Percentiles rank a stretch among this genome's conserved stretches.
Conservation (phyloP, 2,888 invertebrate genomes). For the Podabrus alpinus region DNA sequence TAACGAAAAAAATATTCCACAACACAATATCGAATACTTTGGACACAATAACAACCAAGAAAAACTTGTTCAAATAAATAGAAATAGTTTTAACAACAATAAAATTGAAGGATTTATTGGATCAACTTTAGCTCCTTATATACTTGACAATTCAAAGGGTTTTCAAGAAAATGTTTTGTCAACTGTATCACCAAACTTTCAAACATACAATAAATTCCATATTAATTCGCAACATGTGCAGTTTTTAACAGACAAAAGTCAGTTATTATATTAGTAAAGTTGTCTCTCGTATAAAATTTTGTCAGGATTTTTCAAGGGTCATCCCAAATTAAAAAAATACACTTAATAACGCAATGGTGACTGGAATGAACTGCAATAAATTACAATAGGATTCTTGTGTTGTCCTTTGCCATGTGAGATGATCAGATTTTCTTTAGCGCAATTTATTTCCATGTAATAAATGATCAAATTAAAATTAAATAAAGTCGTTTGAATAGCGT, state of each 20-base stretch:
- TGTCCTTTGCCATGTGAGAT: too few relatives aligned
- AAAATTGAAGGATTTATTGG: constrained; percentile 38
- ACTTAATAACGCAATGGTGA: too few relatives aligned
- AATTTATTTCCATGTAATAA: too few relatives aligned
- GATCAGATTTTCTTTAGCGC: too few relatives aligned
- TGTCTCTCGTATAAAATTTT: not conserved
- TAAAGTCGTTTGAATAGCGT: too few relatives aligned
- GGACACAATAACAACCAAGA: constrained; percentile 18
- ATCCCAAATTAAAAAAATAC: not conserved
- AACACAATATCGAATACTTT: constrained; percentile 12
- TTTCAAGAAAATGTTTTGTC: constrained; percentile 32
- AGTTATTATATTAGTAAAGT: constrained; percentile 23
- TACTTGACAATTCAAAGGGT: constrained; percentile 30
- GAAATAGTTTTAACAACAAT: constrained; percentile 21
- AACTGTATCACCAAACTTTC: constrained; percentile 31
- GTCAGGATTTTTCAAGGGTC: not conserved
- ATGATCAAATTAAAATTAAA: too few relatives aligned
- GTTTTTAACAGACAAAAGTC: constrained; percentile 8
- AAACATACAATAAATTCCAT: constrained; percentile 28
- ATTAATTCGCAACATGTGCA: constrained; percentile 31
- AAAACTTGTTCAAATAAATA: constrained; percentile 22
- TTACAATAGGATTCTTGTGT: too few relatives aligned
- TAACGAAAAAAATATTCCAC: not conserved
- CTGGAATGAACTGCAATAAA: too few relatives aligned
- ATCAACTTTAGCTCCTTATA: constrained; percentile 36